Conservation (phyloP, 2,888 invertebrate genomes). For the Netelia virgata region DNA sequence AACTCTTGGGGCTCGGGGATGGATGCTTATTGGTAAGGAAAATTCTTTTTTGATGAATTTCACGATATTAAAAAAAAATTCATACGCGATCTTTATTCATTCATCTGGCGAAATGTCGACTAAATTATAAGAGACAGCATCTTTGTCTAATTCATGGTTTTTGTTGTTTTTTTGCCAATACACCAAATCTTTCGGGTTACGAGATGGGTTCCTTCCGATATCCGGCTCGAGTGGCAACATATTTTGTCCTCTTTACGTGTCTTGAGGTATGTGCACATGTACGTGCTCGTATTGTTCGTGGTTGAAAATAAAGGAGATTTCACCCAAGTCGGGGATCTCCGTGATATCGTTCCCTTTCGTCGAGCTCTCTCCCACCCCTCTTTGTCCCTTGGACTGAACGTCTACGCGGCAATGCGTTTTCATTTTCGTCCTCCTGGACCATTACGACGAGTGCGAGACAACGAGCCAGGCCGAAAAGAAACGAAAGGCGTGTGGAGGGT, state of each 20-base stretch:
- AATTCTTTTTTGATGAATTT: too few relatives aligned
- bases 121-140: not conserved
- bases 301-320: constrained; percentile 56
- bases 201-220: constrained; percentile 25
- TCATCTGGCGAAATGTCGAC: not conserved
- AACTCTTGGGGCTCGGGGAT: too few relatives aligned
- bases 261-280: constrained; percentile 6
- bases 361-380: constrained; percentile 20
- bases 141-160: not conserved
- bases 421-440: constrained; percentile 57
- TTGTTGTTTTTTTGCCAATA: not conserved
- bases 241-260: constrained; percentile 41
- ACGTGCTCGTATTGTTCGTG: constrained; percentile 9
- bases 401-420: constrained; percentile 65
- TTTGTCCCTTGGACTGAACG: constrained; percentile 57
- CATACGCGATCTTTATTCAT: not conserved
- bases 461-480: constrained; percentile 22
- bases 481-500: constrained; percentile 13
- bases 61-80: too few relatives aligned
- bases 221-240: constrained; percentile 41
- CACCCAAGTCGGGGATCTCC: constrained; percentile 8
- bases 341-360: constrained; percentile 10
- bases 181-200: not conserved
- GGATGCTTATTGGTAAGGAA: too few relatives aligned
- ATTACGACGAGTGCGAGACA: constrained; percentile 41